Evolutionary conservation across 2,888 invertebrate genomes (phyloP).

Genomic region (Apamea anceps): DNA sequence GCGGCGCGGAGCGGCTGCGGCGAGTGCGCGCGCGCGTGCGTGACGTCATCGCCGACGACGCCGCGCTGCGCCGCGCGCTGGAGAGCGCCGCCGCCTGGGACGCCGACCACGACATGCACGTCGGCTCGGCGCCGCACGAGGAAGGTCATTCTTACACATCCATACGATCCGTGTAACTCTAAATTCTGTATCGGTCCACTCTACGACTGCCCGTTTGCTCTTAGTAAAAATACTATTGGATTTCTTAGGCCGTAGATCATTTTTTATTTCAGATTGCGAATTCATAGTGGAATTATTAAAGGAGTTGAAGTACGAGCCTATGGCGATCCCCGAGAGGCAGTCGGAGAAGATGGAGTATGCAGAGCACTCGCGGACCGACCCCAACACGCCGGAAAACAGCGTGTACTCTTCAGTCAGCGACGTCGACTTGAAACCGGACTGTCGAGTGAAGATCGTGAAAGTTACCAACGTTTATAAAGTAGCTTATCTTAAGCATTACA

Average conservation of each 20-base stretch:
- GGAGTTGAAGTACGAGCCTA: conserved; percentile 76
- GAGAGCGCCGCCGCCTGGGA: conserved; percentile 68
- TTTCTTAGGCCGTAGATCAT: conserved; percentile 35
- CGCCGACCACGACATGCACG: conserved; percentile 62
- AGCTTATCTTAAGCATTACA: conserved; percentile 84
- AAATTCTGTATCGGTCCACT: not conserved
- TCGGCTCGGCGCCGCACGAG: conserved; percentile 67
- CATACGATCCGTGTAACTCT: conserved; percentile 3
- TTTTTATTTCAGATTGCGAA: conserved; percentile 77
- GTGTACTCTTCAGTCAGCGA: conserved; percentile 79
- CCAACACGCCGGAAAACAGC: conserved; percentile 72
- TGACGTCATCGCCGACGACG: conserved; percentile 77
- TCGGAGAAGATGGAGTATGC: conserved; percentile 72
- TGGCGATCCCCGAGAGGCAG: conserved; percentile 67
- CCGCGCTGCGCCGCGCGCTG: conserved; percentile 70
- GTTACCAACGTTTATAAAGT: conserved; percentile 87
- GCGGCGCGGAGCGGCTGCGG: conserved; percentile 75
- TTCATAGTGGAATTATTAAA: conserved; percentile 79
- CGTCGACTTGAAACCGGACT: conserved; percentile 76
- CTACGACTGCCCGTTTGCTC: not conserved
- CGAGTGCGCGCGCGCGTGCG: conserved; percentile 78
- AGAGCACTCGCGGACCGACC: conserved; percentile 69
- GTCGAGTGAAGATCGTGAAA: conserved; percentile 84
- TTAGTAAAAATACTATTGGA: conserved; percentile 21
- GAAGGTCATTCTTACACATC: conserved; percentile 69